phyloP scores from a whole-genome alignment of 2,888 invertebrate species.

The Drosophila putrida region DNA sequence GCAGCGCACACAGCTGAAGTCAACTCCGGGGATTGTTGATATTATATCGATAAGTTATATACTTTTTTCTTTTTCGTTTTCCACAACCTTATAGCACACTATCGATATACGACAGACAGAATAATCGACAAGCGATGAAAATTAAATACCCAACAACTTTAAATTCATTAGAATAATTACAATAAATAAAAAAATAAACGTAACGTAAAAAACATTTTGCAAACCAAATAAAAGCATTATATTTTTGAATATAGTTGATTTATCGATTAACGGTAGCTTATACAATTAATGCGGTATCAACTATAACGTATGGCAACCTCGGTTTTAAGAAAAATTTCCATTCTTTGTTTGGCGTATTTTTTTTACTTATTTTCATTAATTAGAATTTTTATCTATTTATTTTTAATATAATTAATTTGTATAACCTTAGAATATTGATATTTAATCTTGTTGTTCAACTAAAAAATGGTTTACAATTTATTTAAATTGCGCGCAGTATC shows the following conservation, averaged over 20 bases:
- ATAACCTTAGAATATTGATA: too few relatives aligned
- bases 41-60: constrained; percentile 46
- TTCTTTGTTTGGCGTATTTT: not conserved
- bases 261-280: too few relatives aligned
- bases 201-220: not conserved
- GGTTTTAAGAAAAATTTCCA: too few relatives aligned
- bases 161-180: not conserved
- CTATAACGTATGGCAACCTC: too few relatives aligned
- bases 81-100: not conserved
- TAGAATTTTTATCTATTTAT: not conserved
- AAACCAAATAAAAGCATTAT: not conserved
- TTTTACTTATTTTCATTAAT: too few relatives aligned
- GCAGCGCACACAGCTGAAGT: constrained; percentile 58
- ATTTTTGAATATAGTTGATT: not conserved
- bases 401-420: too few relatives aligned
- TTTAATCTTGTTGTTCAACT: too few relatives aligned
- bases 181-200: too few relatives aligned
- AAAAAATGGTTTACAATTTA: too few relatives aligned
- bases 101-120: constrained; percentile 25
- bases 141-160: not conserved
- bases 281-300: not conserved
- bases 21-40: constrained; percentile 52
- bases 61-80: not conserved
- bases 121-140: not conserved
- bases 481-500: too few relatives aligned